These are phyloP conservation scores for Neuroscelio doddi DNA, from an alignment of 2,888 invertebrate genomes.

Conservation along the genomic window DNA sequence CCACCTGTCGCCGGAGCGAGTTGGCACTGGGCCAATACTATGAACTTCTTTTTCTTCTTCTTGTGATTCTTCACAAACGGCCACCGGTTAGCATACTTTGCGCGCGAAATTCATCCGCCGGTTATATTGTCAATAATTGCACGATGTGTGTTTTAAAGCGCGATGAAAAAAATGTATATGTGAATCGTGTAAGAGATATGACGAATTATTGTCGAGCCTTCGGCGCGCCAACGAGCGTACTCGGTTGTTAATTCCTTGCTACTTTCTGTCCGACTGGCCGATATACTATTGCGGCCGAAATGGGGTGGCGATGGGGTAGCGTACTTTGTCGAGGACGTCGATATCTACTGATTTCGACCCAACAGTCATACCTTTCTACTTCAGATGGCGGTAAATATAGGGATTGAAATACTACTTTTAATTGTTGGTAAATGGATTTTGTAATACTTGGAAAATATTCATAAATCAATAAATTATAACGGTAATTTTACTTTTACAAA, in stretches of 20 bases:
- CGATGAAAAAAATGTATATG: too few species aligned
- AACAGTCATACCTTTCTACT: not conserved
- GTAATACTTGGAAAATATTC: too few species aligned
- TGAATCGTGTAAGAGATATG: too few species aligned
- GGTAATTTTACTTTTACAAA: too few species aligned
- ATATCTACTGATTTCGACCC: constrained; percentile 4
- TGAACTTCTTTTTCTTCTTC: constrained; percentile 5
- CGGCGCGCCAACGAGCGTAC: too few species aligned
- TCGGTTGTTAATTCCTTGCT: not conserved
- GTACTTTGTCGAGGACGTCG: constrained; percentile 6
- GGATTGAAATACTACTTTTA: constrained; percentile 5
- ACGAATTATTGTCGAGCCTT: too few species aligned
- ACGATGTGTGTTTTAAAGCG: too few species aligned
- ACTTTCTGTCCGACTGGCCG: constrained; percentile 9
- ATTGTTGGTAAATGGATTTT: too few species aligned
- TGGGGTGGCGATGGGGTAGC: constrained; percentile 5
- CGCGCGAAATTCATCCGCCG: not conserved
- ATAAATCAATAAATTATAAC: too few species aligned
- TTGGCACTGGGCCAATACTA: constrained; percentile 4
- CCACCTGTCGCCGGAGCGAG: constrained; percentile 25
- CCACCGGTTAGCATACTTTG: not conserved
- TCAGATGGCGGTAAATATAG: constrained; percentile 14
- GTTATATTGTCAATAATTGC: too few species aligned
- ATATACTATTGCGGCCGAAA: not conserved
- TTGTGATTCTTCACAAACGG: not conserved